Evolutionary conservation across 2,888 invertebrate species (phyloP).

Genomic region (Monopis laevigella): DNA sequence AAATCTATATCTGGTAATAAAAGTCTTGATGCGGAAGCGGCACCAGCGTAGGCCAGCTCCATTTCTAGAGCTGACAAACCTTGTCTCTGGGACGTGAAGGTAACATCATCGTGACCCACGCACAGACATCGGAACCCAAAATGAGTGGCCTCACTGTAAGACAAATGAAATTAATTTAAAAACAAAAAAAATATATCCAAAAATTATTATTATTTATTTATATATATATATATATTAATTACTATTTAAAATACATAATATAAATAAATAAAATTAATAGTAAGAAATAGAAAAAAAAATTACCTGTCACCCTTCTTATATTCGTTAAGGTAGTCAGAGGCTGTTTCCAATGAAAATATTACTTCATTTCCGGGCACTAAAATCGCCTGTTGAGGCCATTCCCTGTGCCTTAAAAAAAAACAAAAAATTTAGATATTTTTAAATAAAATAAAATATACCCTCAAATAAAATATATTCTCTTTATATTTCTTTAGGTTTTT

Average conservation of each 20-base stretch:
- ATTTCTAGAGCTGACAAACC: constrained; percentile 83
- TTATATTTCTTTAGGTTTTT: neutral
- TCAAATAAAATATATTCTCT: neutral
- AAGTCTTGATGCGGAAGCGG: constrained; percentile 90
- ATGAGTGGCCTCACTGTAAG: constrained; percentile 40
- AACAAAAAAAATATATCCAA: neutral
- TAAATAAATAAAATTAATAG: neutral
- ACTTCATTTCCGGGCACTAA: constrained; percentile 94
- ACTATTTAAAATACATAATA: no score
- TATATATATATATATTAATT: neutral
- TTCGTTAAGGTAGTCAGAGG: constrained; percentile 93
- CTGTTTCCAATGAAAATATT: constrained; percentile 94
- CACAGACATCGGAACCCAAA: constrained; percentile 82
- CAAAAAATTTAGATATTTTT: neutral
- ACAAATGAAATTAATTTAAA: constrained; percentile 2
- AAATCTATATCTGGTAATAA: constrained; percentile 69
- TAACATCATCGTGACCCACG: constrained; percentile 83
- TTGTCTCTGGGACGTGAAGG: constrained; percentile 39
- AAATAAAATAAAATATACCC: neutral
- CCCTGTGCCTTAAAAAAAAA: no score
- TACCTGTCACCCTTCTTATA: constrained; percentile 65
- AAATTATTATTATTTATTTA: neutral
- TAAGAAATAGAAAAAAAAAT: neutral
- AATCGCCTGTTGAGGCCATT: constrained; percentile 90
- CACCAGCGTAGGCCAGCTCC: constrained; percentile 89